phyloP scores from a whole-genome alignment of 2,113 vertebrate species.

The Diphyllodes magnificus region DNA sequence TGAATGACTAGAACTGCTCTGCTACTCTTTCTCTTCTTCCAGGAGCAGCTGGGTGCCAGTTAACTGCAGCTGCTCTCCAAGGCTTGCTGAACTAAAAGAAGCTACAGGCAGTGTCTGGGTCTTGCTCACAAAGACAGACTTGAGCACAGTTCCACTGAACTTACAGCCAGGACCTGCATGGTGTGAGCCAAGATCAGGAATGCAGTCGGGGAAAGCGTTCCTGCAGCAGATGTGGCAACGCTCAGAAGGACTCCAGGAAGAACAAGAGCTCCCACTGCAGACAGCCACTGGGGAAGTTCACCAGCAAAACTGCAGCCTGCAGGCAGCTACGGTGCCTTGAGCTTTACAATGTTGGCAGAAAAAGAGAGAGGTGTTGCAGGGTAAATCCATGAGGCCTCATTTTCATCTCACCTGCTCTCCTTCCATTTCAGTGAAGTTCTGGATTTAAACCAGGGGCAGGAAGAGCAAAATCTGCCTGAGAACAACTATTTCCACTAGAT shows the following conservation, averaged over 20 bases:
- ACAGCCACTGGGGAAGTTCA: background rate
- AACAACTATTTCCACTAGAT: background rate
- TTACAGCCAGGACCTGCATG: background rate
- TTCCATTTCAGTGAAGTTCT: background rate
- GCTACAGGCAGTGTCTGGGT: background rate
- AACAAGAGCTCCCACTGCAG: background rate
- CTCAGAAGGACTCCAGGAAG: background rate
- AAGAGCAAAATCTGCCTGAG: background rate
- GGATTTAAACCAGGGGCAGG: background rate
- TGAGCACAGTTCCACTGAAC: background rate
- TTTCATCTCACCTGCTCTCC: background rate
- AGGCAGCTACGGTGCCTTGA: background rate
- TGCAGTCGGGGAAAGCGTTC: fast-evolving
- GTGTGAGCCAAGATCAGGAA: background rate
- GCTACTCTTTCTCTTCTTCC: background rate
- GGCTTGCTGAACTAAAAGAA: background rate
- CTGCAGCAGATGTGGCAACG: background rate
- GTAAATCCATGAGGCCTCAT: background rate
- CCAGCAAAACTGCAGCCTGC: background rate
- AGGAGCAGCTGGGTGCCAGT: background rate
- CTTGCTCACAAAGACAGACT: background rate
- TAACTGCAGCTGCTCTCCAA: background rate
- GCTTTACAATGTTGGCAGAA: background rate
- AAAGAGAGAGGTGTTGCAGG: background rate
- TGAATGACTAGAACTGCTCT: background rate